Evolutionary conservation across 2,113 vertebrate genomes (phyloP), one percentile per base, ranked within the genome.

Genomic region (Hepsetus odoe): DNA sequence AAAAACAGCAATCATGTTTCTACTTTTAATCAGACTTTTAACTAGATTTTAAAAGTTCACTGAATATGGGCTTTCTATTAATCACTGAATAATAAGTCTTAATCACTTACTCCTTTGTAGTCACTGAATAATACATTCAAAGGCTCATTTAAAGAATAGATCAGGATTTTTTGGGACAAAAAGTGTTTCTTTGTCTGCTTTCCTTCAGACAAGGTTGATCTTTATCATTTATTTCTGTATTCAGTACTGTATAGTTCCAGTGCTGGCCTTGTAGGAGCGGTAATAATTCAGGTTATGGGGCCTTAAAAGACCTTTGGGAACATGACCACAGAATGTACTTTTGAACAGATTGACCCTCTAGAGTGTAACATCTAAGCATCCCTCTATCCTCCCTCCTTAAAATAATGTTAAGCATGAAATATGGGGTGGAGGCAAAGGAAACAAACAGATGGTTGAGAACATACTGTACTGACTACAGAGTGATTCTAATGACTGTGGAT

Each of bases 321-420:
- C 51, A 33, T 32, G 16, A 67, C 32, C 42, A 67, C 51, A 73
- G 59, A 26, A 81, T 71, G 55, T 67, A 70, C 9, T 76, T 70
- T 78, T 75, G 20, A 77, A 68, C 35, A 49, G 3, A 74, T 72
- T 74, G 58, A 74, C 59, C 42, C 58, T 64, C 40, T 64, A 72
- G 18, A 32, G 11, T 69, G 74, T 68, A 42, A 2, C 58, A n/a
- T 59, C 26, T 35, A 32, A 44, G 20, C 10, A 42, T 42, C 28
- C 28, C 20, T 5, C 40, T 11, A 14, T n/a, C 35, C 44, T 69
- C 4, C 12, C 55, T 30, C 11, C 18, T 10, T n/a, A 26, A 74
- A 75, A 74, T 30, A 33, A 65, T 30, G 35, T 44, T 40, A 13
- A 62, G 8, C 62, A 32, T 16, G 2, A 26, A 66, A 35, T 55